Evolutionary conservation across 2,888 invertebrate genomes (phyloP), one percentile per base, ranked within the genome.

Genomic region (Cephus runcator): DNA sequence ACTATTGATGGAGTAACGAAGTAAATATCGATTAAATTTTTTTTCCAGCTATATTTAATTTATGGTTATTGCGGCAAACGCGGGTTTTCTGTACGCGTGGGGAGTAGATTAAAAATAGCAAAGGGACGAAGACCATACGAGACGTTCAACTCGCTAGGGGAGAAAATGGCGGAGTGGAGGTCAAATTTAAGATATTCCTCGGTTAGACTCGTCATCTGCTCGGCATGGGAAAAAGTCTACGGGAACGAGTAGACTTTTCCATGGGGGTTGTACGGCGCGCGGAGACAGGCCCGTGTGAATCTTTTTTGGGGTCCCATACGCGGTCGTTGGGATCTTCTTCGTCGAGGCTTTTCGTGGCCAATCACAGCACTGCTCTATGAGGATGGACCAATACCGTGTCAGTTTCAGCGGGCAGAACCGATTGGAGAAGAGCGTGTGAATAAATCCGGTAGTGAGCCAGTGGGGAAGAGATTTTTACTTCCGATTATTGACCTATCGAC

Each of bases 151-250:
- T 56, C 40, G 40, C 40, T 23, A 56, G 40, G 40, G 40, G 40
- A 56, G 40, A 56, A 56, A 56, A 74, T 77, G 77, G 73, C 75
- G 75, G 75, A 75, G 76, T 78, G 75, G 75, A 78, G 78, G 78
- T 78, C 78, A 73, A 78, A 78, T 76, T 76, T 78, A 78, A 78
- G 78, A 78, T 78, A 78, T 78, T 71, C 76, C 56, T 56, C 9
- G 40, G 23, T 56, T 56, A n/a, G 34, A 73, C 34, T 73, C 75
- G 75, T 78, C 78, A 78, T 78, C 78, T 78, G 78, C 76, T 76
- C 78, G 34, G 11, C 33, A 71, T 71, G 71, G 71, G 71, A 71
- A 71, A 71, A 71, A 31, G 71, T 69, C 56, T 75, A 78, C 69
- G 75, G 78, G 78, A 78, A 78, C 78, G 71, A 71, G 71, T 56